Evolutionary conservation across 2,888 invertebrate genomes (phyloP), one percentile per base, ranked within the genome.

Genomic region (Phyllotreta cruciferae): DNA sequence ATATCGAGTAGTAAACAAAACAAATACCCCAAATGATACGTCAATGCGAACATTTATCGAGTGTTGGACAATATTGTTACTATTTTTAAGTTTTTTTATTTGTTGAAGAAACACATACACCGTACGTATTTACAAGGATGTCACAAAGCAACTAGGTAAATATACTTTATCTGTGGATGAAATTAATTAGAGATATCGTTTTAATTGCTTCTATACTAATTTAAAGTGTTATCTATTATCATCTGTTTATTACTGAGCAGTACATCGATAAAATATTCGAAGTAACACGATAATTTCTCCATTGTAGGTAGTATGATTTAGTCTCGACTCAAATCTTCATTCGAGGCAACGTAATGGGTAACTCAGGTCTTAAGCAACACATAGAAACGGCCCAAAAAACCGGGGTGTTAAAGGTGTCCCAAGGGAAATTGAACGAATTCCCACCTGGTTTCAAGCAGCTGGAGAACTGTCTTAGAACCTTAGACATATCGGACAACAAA

Each of bases 351-450:
- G 76, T 50, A 69, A 96, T 97, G 96, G 96, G 96, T 55, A 97
- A 96, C 82, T 89, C 94, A 63, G 90, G 89, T 66, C 81, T 95
- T 57, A 95, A 94, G 79, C 93, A 92, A 78, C 98, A 98, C 80
- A 88, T 94, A 76, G 95, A 96, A 78, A 97, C 93, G 58, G 97
- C 98, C 9, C 90, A 93, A 74, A 98, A 98, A 83, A 98, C 98
- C 13, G 97, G 98, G 10, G 91, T 96, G 38, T 85, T 98, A 65
- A 96, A 96, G 80, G 83, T 98, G 67, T 91, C 94, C 2, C 88
- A 91, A 72, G 87, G 88, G 62, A 92, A 92, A 74, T 82, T 98
- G 57, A 92, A 92, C 71, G 90, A 91, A 80, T 88, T 92, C 78
- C 92, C 93, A 36, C 86, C 86, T 34, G 88, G 88, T 67, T 80